Base-by-base conservation (phyloP, 1,140 invertebrate genomes). In the Drosophila micromelanica region DNA sequence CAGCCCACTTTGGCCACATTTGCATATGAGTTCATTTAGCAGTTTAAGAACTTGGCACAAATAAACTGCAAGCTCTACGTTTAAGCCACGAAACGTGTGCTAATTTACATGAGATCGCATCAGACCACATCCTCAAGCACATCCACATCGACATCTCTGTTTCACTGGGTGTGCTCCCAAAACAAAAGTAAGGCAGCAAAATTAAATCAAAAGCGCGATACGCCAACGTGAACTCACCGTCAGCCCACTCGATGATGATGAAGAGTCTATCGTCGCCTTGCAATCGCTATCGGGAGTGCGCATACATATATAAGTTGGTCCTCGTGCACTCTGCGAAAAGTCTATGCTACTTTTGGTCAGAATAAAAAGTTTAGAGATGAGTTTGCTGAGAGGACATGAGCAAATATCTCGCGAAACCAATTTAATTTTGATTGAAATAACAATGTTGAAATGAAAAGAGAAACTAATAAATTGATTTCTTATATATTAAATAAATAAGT, bases 91-190 rank as follows among this genome's bases (percentile, higher is more conserved):
- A 87, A 87, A 87, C 84, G 84, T 87, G 84, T 89, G 84, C 84
- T 87, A 87, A 87, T 87, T 87, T 87, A 87, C 84, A 87, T 87
- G 84, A 89, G 84, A 87, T 87, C 76, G 80, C 84, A 87, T 87
- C 84, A 73, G 40, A 48, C 70, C 75, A 80, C 71, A 73, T 74
- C 62, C 74, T 76, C 65, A 52, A 59, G 40, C 61, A 64, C 61
- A 51, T 72, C 54, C 55, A 74, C 72, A 74, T 65, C 84, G 84
- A 89, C 84, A 89, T 87, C 84, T 87, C 52, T 89, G 63, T 87
- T 82, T 51, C 38, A 38, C 46, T 61, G 56, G 52, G 60, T 62
- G 65, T 59, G 73, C 70, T 59, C 35, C 62, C 61, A 70, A 77
- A 85, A 76, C 45, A 23, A 57, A 20, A 56, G 60, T 63, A 77